Percentiles rank a stretch among this genome's conserved stretches.
Evolutionary conservation across 2,888 invertebrate species (phyloP).

Genomic region (Cryptophagus acutangulus): DNA sequence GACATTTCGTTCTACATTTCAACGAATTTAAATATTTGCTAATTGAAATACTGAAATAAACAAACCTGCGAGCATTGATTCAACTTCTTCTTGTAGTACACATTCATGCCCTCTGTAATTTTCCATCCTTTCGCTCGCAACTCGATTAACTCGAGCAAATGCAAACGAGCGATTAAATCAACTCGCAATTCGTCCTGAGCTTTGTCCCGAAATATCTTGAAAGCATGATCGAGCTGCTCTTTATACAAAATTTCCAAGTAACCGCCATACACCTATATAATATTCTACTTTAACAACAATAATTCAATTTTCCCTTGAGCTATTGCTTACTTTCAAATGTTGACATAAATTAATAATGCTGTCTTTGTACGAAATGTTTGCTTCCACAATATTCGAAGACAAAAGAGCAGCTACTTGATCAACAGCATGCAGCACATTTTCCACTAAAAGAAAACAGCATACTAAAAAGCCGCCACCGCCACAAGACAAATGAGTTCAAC

Average conservation of each 20-base stretch:
- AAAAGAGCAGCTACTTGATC: conserved; percentile 76
- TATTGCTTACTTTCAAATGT: conserved; percentile 61
- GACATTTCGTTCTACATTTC: conserved; percentile 38
- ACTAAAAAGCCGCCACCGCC: not conserved
- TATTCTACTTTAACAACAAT: not conserved
- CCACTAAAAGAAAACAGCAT: conserved; percentile 53
- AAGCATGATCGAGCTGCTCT: conserved; percentile 79
- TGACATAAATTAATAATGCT: conserved; percentile 74
- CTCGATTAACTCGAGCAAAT: conserved; percentile 88
- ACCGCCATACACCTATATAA: conserved; percentile 57
- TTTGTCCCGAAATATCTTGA: conserved; percentile 83
- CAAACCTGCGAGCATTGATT: conserved; percentile 41
- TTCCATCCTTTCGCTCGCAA: conserved; percentile 89
- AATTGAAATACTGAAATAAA: conserved; percentile 4
- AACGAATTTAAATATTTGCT: not conserved
- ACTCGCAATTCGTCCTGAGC: conserved; percentile 84
- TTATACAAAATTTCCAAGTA: conserved; percentile 78
- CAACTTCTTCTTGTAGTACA: conserved; percentile 68
- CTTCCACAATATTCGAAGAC: conserved; percentile 69
- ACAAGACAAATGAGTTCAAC: conserved; percentile 1
- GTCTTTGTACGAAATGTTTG: conserved; percentile 57
- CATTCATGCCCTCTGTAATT: conserved; percentile 75
- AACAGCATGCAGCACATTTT: conserved; percentile 76
- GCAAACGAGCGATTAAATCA: conserved; percentile 79
- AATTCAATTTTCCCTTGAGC: not conserved